Evolutionary conservation across 92 coral and sea anemone genomes (phyloP), one percentile per base, ranked within the genome.

Genomic region (Bergia sp.): DNA sequence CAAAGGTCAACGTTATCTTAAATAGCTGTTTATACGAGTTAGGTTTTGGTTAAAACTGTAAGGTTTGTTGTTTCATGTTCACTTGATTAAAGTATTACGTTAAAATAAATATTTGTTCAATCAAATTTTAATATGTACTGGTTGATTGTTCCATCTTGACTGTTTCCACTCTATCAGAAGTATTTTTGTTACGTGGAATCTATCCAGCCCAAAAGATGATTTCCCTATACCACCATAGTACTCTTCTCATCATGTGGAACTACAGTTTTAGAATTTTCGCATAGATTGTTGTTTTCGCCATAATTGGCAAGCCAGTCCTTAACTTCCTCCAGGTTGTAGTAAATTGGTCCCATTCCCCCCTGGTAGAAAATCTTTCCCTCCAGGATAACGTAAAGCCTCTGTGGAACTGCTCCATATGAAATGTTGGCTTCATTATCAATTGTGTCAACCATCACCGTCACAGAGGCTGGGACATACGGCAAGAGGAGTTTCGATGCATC

Each of bases 281-380:
- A 10, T 69, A 29, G 29, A 55, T 84, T 84, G 39, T 84, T 71
- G 65, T 84, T 84, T 71, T 84, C 75, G 43, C 69, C 61, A 71
- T 45, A 21, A 12, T 58, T 47, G 36, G 72, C 88, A 37, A 96
- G 90, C 99, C 99, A 93, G 4, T 10, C 39, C 49, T 61, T 53
- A 42, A 96, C 95, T 69, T 92, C 98, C 20, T 87, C 85, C 29
- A 92, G 41, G n/a, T 47, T 77, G 84, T 91, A 96, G 21, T 92
- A 86, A 66, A 89, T 58, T 6, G 99, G 99, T 1, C 99, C 99
- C 69, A 93, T 77, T 12, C 99, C 99, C 15, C 99, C 99, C 39
- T 85, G 89, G 69, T 92, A 96, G 29, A 82, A 91, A 57, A 96
- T 82, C 66, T 79, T 38, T 44, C 94, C 94, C 40, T 93, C 88